Base-by-base conservation (phyloP, 2,797 vertebrate genomes). In the Notolabrus celidotus region DNA sequence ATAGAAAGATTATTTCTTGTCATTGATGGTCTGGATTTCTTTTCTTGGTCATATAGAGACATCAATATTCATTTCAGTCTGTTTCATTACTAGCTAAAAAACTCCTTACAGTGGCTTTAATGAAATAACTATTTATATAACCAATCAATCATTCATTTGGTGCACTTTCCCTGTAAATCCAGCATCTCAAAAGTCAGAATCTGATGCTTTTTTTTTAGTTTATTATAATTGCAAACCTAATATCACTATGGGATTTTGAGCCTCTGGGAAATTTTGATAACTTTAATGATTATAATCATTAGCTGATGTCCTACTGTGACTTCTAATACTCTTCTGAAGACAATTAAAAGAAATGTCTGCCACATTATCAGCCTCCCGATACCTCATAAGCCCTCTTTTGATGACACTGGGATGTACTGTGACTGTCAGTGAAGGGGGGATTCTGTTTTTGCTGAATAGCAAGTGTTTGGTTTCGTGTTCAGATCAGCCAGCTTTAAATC, bases 401-500 rank as follows among this genome's bases (percentile, higher is more conserved):
- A 71, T 41, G 45, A 46, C 42, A 27, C 60, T 45, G 56, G 19
- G 46, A 64, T 27, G 47, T 46, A 23, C 45, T 46, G 45, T 50
- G 67, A 68, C 47, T 50, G 46, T 80, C 52, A 80, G 60, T 64
- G 36, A 54, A 33, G 67, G 54, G 54, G 53, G 66, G 83, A 68
- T 64, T 73, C 58, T 77, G 16, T 85, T 86, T 86, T 86, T 79
- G 87, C 87, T 90, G 87, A 89, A 82, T 82, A 71, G 80, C 56
- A 84, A 79, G 86, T 86, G 70, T 88, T 87, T 74, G 79, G 86
- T 90, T 90, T 91, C 88, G 77, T 79, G 69, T 83, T 84, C 77
- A 67, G 84, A 83, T 86, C 70, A 86, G 83, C 83, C 77, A 79
- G 82, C 77, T 86, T 83, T 87, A 82, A 78, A 79, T 82, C 83